Conservation (phyloP, 2,113 vertebrate species). For the Dasypus novemcinctus region DNA sequence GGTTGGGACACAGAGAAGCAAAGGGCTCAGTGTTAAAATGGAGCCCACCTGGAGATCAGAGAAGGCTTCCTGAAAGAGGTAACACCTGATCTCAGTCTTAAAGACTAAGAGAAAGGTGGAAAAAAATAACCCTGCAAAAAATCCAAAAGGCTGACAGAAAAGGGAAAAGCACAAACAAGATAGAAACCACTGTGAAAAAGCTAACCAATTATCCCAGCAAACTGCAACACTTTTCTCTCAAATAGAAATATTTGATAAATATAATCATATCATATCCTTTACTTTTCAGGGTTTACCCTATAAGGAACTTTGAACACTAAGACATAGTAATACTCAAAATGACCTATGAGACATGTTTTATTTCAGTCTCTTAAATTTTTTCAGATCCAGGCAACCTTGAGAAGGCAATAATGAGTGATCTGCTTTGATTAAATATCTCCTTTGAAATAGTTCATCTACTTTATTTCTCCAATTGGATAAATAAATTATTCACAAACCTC, state of each 20-base stretch:
- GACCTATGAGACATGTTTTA: slow-evolving; percentile 3
- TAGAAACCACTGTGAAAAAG: neutral
- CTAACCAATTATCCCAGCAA: neutral
- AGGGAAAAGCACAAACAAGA: neutral
- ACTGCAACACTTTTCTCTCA: neutral
- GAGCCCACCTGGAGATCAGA: neutral
- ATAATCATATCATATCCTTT: neutral
- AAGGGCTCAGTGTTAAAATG: neutral
- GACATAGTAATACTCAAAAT: neutral
- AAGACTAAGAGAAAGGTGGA: neutral
- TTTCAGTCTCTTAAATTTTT: slow-evolving; percentile 9
- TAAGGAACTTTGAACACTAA: slow-evolving; percentile 7
- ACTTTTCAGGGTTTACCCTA: neutral
- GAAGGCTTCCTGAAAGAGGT: neutral
- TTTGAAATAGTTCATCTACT: slow-evolving; percentile 57
- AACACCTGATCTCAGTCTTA: neutral
- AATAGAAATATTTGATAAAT: slow-evolving; percentile 10
- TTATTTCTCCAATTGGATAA: slow-evolving; percentile 61
- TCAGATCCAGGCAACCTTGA: neutral
- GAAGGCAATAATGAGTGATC: slow-evolving; percentile 20
- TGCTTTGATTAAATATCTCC: slow-evolving; percentile 29
- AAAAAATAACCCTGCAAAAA: neutral
- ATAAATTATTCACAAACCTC: slow-evolving; percentile 65
- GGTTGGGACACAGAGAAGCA: neutral
- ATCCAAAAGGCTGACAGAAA: neutral